Percentiles rank a stretch among this genome's conserved stretches.
phyloP scores from a whole-genome alignment of 1,140 invertebrate genomes.

The Asobara japonica region DNA sequence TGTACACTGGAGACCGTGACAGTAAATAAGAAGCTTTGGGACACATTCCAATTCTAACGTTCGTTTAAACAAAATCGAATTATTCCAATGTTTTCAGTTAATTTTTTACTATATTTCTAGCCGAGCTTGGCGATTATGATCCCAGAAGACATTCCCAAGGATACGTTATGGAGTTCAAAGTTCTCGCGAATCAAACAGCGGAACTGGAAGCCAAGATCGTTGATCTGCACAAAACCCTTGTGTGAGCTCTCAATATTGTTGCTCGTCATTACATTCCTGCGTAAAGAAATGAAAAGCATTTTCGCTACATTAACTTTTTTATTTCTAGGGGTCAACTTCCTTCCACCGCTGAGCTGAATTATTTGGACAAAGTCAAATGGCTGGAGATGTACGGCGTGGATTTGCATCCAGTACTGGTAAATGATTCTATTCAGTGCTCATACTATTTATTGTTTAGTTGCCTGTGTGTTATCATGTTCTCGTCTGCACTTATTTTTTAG shows the following conservation, averaged over 20 bases:
- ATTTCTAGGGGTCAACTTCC: slow-evolving; percentile 75
- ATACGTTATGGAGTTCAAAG: slow-evolving; percentile 97
- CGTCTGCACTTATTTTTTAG: slow-evolving; percentile 66
- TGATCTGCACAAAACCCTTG: slow-evolving; percentile 87
- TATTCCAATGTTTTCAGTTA: too few species aligned
- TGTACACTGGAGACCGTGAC: too few species aligned
- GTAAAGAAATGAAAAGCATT: slow-evolving; percentile 18
- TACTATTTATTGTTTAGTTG: slow-evolving; percentile 40
- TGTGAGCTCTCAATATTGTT: slow-evolving; percentile 70
- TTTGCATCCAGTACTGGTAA: slow-evolving; percentile 80
- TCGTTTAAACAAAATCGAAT: too few species aligned
- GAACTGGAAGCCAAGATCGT: slow-evolving; percentile 89
- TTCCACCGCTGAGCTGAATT: slow-evolving; percentile 77
- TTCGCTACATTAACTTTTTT: slow-evolving; percentile 36
- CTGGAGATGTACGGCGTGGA: slow-evolving; percentile 87
- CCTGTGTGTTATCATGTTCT: neutral
- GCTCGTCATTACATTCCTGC: slow-evolving; percentile 17
- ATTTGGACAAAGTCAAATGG: slow-evolving; percentile 84
- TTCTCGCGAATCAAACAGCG: slow-evolving; percentile 92
- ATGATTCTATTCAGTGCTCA: slow-evolving; percentile 46
- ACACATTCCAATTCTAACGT: too few species aligned
- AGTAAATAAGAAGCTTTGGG: too few species aligned
- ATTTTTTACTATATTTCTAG: slow-evolving; percentile 69
- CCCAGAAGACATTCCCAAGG: slow-evolving; percentile 86
- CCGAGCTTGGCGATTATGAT: slow-evolving; percentile 98